phyloP scores from a whole-genome alignment of 2,888 invertebrate species.

The Oegoconia quadripuncta region DNA sequence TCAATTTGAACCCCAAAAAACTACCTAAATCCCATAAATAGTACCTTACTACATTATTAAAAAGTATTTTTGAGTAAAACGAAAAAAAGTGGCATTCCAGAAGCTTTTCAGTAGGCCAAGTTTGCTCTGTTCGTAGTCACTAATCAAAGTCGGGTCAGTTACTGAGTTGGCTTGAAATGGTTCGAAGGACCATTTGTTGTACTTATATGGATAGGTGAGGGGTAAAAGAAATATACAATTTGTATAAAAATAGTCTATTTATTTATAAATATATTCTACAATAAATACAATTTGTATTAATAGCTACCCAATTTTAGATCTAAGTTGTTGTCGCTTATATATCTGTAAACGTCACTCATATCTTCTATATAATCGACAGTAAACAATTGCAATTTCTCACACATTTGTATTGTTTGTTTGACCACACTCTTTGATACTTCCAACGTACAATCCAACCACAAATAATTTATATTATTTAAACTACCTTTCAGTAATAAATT shows the following conservation, averaged over 20 bases:
- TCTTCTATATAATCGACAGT: constrained; percentile 59
- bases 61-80: too few relatives aligned
- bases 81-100: too few relatives aligned
- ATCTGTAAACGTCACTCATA: constrained; percentile 51
- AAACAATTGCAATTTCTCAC: constrained; percentile 54
- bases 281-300: constrained; percentile 34
- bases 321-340: constrained; percentile 62
- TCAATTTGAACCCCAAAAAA: too few relatives aligned
- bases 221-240: constrained; percentile 17
- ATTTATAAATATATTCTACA: constrained; percentile 27
- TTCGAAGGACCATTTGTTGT: background rate
- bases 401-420: constrained; percentile 54
- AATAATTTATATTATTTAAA: constrained; percentile 49
- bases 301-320: constrained; percentile 68
- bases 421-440: constrained; percentile 60
- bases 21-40: too few relatives aligned
- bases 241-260: constrained; percentile 29
- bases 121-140: too few relatives aligned
- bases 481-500: constrained; percentile 54
- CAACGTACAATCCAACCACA: constrained; percentile 72
- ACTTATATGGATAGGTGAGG: background rate
- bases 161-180: background rate
- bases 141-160: too few relatives aligned
- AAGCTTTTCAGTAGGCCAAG: too few relatives aligned
- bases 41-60: too few relatives aligned